Base-by-base conservation (phyloP, 2,888 invertebrate genomes). In the Oscheius sp. region DNA sequence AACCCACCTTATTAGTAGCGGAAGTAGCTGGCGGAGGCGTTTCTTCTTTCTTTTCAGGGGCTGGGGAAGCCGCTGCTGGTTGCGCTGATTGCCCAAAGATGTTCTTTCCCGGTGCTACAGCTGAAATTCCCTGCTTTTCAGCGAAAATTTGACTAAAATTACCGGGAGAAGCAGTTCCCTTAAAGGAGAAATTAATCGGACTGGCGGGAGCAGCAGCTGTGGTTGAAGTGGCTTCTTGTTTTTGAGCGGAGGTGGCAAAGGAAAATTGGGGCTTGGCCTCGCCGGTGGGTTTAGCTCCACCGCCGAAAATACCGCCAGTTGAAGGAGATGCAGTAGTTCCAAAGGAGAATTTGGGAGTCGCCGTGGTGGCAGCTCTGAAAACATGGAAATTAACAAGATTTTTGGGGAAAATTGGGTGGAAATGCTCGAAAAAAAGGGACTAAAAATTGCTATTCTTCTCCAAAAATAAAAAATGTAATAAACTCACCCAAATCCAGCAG, bases 321-420 rank as follows among this genome's bases (percentile, higher is more conserved):
- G 63, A 35, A 13, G 66, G 12, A 43, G 64, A 16, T 3, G 13
- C 27, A 23, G 76, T 13, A 7, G 64, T 69, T 13, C 73, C 70
- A 59, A 79, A 76, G 6, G 73, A 58, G 61, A 78, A 77, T n/a
- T 69, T 72, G 41, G 70, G 49, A 55, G 76, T 56, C 23, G 70
- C 35, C 12, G 71, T 43, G 49, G 72, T 43, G 35, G 52, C 52
- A 49, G 27, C 52, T 7, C 66, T n/a, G 58, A 29, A 61, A 49
- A 23, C n/a, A n/a, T n/a, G n/a, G n/a, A n/a, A n/a, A n/a, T n/a
- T n/a, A n/a, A n/a, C n/a, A n/a, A n/a, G n/a, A n/a, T n/a, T n/a
- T n/a, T n/a, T n/a, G n/a, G n/a, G n/a, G n/a, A n/a, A n/a, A n/a
- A n/a, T n/a, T n/a, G n/a, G n/a, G 21, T 13, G 35, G 35, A 29